Base-by-base conservation (phyloP, 2,113 vertebrate genomes). In the Ciconia maguari region DNA sequence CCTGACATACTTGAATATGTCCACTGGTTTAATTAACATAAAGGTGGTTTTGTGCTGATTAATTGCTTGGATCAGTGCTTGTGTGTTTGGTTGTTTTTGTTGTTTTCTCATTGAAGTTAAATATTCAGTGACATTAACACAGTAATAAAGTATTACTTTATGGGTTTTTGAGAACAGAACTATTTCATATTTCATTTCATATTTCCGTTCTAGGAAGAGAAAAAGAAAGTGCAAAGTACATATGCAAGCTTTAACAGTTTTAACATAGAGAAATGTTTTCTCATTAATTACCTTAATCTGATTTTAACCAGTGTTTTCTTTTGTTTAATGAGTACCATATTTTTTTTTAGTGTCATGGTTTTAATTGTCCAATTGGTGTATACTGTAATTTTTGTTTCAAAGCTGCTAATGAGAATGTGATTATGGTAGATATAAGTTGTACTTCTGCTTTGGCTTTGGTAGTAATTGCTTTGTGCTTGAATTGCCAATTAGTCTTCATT, bases 381-480 rank as follows among this genome's bases (percentile, higher is more conserved):
- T 70, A 34, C 76, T 82, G 41, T 92, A 95, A 87, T 87, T 89
- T 90, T 86, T 94, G n/a, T 89, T 95, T 91, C 60, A 72, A 15
- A 92, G 74, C 66, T 79, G 36, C 69, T 79, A 76, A 89, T 87
- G 86, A 81, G 84, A 72, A 79, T 69, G 49, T 89, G 70, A 87
- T 89, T 92, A 79, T 44, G 36, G 77, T 82, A 72, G 86, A 89
- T 78, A 22, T 3, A 92, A 89, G 48, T 69, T 87, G 41, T 89
- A n/a, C 30, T 90, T 83, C 76, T 75, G 64, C 83, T 76, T 93
- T 95, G 85, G 71, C 75, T 78, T 92, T 62, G 52, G 60, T 62
- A 78, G 36, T 74, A 81, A 83, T 71, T 81, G 64, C 44, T 79
- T 89, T 94, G 83, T 92, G 81, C 51, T 79, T 58, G 14, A 90